Base-by-base conservation (phyloP, 2,113 vertebrate species). In the Clupea harengus region DNA sequence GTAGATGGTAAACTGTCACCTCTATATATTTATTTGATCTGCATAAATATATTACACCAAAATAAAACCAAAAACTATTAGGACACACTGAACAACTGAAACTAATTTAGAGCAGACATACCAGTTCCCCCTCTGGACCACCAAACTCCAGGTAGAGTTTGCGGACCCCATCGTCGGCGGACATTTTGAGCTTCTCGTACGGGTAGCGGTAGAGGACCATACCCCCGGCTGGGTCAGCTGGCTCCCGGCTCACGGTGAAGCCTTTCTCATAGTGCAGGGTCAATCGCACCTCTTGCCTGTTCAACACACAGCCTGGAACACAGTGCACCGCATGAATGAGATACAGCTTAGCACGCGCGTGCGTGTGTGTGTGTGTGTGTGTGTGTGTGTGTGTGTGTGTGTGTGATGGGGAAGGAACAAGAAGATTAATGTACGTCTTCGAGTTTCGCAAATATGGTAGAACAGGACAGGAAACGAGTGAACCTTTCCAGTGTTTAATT, bases 61-160 rank as follows among this genome's bases (percentile, higher is more conserved):
- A 64, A 25, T 22, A 64, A 25, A 13, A 64, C 6, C 9, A 7
- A 64, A 64, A 25, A 64, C 22, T 25, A 25, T 1, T 25, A 25
- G 4, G 13, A 25, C 47, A 10, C 13, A 11, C 6, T 49, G 13
- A 11, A 49, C 47, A 49, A 49, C 47, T 28, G 64, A 67, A 20
- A 25, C n/a, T 28, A 2, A 28, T 8, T 28, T 67, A 67, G 2
- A 67, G 7, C 13, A 10, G 50, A 72, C 91, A 52, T 89, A 99
- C 98, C 98, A 99, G 95, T 90, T 99, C 97, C 87, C 98, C 98
- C 88, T 99, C 98, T 0, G 98, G 96, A 47, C 97, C 97, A 1
- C 97, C 97, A 17, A 99, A 99, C 92, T 99, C 98, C 89, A 99
- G 93, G 92, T 97, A 99, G 22, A 99, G 96, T 88, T 96, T 97